These are phyloP conservation scores for Callorhinus ursinus DNA, from an alignment of 2,113 vertebrate species.

Conservation along the genomic window DNA sequence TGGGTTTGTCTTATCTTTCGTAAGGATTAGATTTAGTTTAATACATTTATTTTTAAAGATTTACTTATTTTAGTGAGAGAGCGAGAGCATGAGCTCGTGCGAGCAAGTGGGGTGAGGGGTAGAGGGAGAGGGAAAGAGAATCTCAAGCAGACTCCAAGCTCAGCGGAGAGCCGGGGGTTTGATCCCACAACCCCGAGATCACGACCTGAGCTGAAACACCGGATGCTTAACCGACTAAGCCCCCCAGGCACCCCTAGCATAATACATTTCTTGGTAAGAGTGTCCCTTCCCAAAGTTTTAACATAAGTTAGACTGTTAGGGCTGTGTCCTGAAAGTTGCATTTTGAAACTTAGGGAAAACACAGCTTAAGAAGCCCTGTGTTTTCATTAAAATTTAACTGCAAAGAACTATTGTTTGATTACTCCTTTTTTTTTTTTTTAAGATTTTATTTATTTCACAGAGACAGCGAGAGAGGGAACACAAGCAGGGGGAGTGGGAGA, in stretches of 20 bases:
- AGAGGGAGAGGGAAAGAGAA: background rate
- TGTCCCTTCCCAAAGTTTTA: background rate
- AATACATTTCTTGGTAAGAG: conserved; percentile 16
- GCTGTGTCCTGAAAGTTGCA: background rate
- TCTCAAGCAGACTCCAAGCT: background rate
- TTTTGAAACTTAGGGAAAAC: conserved; percentile 59
- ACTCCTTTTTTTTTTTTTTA: background rate
- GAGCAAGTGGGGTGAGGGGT: background rate
- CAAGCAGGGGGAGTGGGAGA: too few relatives aligned
- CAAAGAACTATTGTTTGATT: conserved; percentile 13
- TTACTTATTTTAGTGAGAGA: background rate
- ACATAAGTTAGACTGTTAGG: background rate
- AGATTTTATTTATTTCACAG: too few relatives aligned
- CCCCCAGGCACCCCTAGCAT: background rate
- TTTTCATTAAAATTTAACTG: conserved; percentile 56
- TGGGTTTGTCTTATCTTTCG: conserved; percentile 38
- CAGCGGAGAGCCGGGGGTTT: background rate
- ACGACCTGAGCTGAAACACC: background rate
- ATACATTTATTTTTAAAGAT: background rate
- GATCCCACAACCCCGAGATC: background rate
- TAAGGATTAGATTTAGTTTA: background rate
- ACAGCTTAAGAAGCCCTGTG: background rate
- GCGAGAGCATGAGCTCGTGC: background rate
- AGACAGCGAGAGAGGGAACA: too few relatives aligned
- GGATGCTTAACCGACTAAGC: background rate